phyloP scores from a whole-genome alignment of 2,113 vertebrate genomes.

The Scomber colias region DNA sequence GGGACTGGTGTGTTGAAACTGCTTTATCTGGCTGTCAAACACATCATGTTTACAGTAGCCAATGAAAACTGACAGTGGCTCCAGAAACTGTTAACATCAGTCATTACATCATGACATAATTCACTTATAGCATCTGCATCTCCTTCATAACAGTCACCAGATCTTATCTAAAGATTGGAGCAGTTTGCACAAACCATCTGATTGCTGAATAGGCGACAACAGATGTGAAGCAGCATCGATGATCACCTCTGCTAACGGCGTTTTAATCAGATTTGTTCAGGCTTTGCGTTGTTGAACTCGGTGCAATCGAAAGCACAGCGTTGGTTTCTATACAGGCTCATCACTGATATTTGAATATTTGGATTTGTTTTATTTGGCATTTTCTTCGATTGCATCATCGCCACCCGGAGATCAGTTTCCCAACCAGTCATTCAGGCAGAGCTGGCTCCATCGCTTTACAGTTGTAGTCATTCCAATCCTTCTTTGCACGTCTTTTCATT shows the following conservation, averaged over 20 bases:
- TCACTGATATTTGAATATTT: neutral
- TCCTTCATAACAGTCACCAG: neutral
- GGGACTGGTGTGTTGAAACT: neutral
- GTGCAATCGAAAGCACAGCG: neutral
- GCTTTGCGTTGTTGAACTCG: neutral
- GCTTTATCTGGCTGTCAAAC: neutral
- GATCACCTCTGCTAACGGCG: neutral
- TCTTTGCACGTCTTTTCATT: neutral
- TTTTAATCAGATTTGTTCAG: neutral
- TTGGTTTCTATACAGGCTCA: neutral
- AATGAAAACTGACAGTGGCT: neutral
- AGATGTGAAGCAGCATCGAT: neutral
- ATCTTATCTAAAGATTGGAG: constrained; percentile 5
- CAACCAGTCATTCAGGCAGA: constrained; percentile 49
- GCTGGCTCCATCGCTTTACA: constrained; percentile 40
- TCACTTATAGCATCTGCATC: neutral
- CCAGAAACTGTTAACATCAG: neutral
- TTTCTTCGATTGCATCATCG: neutral
- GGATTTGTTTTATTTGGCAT: neutral
- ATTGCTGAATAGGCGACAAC: neutral
- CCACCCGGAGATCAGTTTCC: neutral
- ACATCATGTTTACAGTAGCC: neutral
- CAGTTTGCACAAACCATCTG: neutral
- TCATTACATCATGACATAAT: constrained; percentile 10
- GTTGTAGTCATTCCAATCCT: constrained; percentile 6